Conservation (phyloP, 2,888 invertebrate genomes). For the Gisinianus flammeolus region DNA sequence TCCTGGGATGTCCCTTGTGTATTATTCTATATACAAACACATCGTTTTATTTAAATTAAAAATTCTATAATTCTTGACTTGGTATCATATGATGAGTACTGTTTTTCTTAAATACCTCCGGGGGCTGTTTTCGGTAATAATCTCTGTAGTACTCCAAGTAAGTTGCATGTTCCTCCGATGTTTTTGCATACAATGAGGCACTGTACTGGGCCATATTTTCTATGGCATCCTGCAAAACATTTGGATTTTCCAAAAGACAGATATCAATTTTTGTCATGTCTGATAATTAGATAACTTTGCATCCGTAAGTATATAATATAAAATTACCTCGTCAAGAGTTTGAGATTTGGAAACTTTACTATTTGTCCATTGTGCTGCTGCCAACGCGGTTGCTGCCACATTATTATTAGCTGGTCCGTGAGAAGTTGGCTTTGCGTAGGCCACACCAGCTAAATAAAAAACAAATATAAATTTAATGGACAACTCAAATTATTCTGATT, state of each 20-base stretch:
- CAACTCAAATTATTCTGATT: background rate
- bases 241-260: background rate
- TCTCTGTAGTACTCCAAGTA: constrained; percentile 75
- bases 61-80: background rate
- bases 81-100: background rate
- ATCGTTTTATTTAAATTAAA: background rate
- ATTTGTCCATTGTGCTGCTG: constrained; percentile 64
- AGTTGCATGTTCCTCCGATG: constrained; percentile 72
- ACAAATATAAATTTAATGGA: background rate
- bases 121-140: constrained; percentile 68
- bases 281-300: background rate
- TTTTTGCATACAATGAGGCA: constrained; percentile 75
- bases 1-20: constrained; percentile 28
- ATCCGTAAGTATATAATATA: background rate
- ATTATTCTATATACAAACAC: constrained; percentile 8
- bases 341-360: constrained; percentile 35
- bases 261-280: background rate
- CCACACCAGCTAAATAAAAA: constrained; percentile 58
- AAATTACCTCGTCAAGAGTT: constrained; percentile 23
- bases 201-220: constrained; percentile 77
- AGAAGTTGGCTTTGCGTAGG: constrained; percentile 62
- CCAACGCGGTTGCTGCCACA: constrained; percentile 61
- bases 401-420: constrained; percentile 59
- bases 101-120: constrained; percentile 39
- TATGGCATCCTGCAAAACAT: constrained; percentile 68